Evolutionary conservation across 2,113 vertebrate species (phyloP), one percentile per base, ranked within the genome.

Genomic region (Crotalus helleri): DNA sequence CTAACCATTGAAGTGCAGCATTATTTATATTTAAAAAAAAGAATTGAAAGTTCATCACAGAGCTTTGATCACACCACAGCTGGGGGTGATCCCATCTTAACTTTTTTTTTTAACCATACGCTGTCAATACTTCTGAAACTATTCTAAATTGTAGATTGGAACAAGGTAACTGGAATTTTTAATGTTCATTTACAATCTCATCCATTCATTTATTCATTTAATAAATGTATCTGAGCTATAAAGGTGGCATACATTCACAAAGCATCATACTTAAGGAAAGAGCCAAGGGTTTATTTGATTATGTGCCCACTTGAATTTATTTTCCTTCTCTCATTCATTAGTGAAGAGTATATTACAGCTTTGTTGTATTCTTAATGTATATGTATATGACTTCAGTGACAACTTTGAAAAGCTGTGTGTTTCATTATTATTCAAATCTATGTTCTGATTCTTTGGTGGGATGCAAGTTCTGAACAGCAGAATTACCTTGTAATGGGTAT

Each of bases 361-460:
- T 19, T 87, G 85, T 85, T 85, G 46, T 85, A 58, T 4, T 54
- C 17, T 49, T 94, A 81, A 92, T 59, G 53, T 53, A 53, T 58
- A 59, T 9, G 0, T 86, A 81, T 94, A 58, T 1, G 7, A 53
- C 54, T 61, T 88, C 61, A 90, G 19, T 92, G 24, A 57, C 23
- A 19, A 90, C 81, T 15, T 2, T 54, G 94, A 69, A 91, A 92
- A 51, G 0, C 69, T 69, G 74, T 81, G n/a, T 87, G 58, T 91
- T 93, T 93, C 86, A 44, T 51, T 69, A 51, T 33, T 29, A 85
- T 81, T 81, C 17, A 59, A 53, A 90, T 69, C 7, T 39, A 44
- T 44, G 3, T 92, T 6, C 53, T 92, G 89, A 93, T 89, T 54
- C 87, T 87, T 51, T 92, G 53, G 21, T 92, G 90, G 96, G 94